These are phyloP conservation scores for Fundulus diaphanus DNA, from an alignment of 2,797 vertebrate species.

Conservation along the genomic window DNA sequence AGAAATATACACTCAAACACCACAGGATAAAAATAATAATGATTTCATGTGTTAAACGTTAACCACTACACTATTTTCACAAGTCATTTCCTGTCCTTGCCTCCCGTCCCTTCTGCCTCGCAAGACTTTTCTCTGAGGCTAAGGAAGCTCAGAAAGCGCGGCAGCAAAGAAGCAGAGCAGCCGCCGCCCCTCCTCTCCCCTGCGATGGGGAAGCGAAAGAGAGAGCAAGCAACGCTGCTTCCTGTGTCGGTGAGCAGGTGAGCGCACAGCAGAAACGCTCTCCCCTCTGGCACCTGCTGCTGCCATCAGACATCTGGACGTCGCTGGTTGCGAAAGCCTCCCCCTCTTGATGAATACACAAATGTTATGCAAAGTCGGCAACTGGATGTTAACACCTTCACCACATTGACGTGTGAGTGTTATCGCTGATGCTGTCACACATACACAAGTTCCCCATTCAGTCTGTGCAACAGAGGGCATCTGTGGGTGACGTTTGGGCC, in stretches of 20 bases:
- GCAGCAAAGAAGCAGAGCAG: conserved; percentile 14
- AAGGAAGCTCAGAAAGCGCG: conserved; percentile 15
- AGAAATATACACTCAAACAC: background rate
- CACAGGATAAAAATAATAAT: background rate
- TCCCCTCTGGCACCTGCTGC: conserved; percentile 34
- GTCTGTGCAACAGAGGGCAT: background rate
- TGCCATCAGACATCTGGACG: conserved; percentile 41
- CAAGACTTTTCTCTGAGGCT: conserved; percentile 13
- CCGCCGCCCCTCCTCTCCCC: background rate
- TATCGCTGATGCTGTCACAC: conserved; percentile 17
- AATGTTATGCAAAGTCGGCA: conserved; percentile 48
- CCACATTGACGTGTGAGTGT: conserved; percentile 33
- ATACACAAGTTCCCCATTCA: conserved; percentile 62
- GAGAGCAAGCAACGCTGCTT: conserved; percentile 56
- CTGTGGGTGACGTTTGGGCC: background rate
- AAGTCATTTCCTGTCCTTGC: background rate
- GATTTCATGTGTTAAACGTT: conserved; percentile 5
- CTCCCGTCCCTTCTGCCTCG: conserved; percentile 8
- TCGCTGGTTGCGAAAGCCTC: background rate
- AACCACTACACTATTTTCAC: background rate
- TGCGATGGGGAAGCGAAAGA: conserved; percentile 72
- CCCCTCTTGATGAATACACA: conserved; percentile 16
- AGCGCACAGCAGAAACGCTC: conserved; percentile 40
- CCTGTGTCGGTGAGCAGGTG: conserved; percentile 73
- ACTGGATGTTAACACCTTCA: conserved; percentile 35